A percentile compares a stretch with the other conserved stretches of the same genome.
Conservation (phyloP, 2,888 invertebrate genomes). For the Coenonympha glycerion region DNA sequence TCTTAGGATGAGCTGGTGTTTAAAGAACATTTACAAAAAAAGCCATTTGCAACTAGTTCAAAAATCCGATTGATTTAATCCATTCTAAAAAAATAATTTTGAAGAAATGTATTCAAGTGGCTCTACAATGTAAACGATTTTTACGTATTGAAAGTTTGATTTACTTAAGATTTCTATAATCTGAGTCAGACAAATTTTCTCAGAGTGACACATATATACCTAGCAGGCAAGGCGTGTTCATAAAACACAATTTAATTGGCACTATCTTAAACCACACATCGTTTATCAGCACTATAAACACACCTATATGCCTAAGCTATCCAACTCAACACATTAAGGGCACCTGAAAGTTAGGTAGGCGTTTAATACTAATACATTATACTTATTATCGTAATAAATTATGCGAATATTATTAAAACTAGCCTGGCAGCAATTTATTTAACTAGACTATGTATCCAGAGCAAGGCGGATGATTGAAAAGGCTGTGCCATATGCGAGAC, state of each 20-base stretch:
- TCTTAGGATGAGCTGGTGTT: no score
- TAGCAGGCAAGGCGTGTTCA: background rate
- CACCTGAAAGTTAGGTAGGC: slow-evolving; percentile 1
- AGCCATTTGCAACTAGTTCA: no score
- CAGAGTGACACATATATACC: background rate
- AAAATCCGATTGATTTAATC: no score
- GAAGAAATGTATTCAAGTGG: no score
- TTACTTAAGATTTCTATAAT: no score
- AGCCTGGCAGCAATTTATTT: slow-evolving; percentile 14
- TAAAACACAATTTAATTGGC: background rate
- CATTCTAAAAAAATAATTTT: no score
- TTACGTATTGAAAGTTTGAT: no score
- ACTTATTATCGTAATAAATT: slow-evolving; percentile 1
- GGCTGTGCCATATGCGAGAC: slow-evolving; percentile 9
- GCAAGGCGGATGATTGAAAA: slow-evolving; percentile 22
- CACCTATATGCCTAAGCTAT: background rate
- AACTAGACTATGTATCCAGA: slow-evolving; percentile 8
- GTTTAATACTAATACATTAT: background rate
- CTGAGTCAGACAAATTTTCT: background rate
- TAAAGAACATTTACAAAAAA: no score
- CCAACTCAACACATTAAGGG: slow-evolving; percentile 3
- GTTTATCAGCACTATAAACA: background rate
- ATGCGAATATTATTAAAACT: slow-evolving; percentile 13
- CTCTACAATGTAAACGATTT: no score
- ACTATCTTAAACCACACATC: background rate